Evolutionary conservation across 2,113 vertebrate genomes (phyloP).

Genomic region (Gavia stellata): DNA sequence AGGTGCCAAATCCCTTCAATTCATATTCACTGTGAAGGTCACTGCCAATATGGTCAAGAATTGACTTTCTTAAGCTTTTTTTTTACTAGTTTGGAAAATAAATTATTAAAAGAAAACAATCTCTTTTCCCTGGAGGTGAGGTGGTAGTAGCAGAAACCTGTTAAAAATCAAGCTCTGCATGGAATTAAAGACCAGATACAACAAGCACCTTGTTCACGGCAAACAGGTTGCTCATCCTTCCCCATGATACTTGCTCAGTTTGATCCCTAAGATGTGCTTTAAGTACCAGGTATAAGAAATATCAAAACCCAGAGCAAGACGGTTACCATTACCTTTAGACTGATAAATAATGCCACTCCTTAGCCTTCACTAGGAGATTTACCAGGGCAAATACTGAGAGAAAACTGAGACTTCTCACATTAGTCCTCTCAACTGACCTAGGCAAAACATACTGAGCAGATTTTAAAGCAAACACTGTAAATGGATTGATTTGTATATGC

Average conservation of each 20-base stretch:
- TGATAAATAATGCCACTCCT: background rate
- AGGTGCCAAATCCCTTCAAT: background rate
- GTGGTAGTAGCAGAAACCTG: background rate
- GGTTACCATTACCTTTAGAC: background rate
- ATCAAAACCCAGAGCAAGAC: background rate
- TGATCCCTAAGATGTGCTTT: background rate
- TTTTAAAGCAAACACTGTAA: background rate
- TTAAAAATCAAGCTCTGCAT: background rate
- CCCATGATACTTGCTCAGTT: background rate
- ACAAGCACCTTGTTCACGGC: background rate
- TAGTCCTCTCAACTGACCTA: background rate
- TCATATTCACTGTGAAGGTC: background rate
- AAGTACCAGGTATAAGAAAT: background rate
- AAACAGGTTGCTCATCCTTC: background rate
- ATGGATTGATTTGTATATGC: background rate
- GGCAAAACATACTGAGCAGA: background rate
- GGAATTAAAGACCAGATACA: background rate
- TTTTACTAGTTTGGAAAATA: background rate
- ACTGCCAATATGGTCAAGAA: background rate
- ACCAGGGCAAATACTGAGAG: background rate
- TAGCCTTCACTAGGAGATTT: background rate
- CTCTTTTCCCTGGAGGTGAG: background rate
- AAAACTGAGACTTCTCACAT: background rate
- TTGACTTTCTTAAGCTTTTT: background rate
- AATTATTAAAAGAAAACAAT: background rate